Conservation (phyloP, 2,797 vertebrate genomes). For the Borostomias antarcticus region DNA sequence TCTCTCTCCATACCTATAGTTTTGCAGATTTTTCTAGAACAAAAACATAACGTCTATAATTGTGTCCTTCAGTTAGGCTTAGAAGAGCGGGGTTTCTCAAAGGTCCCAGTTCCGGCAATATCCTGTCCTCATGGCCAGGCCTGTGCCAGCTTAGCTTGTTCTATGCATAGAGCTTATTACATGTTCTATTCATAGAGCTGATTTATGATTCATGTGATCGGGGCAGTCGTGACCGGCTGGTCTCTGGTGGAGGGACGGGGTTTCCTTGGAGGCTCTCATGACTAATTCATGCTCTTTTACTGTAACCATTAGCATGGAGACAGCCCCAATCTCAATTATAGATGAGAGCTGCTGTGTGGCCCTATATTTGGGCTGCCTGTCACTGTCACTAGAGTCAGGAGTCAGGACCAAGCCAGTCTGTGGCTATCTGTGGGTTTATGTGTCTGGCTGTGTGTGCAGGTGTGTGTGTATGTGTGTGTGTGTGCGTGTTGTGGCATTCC, state of each 20-base stretch:
- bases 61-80: background rate
- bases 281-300: conserved; percentile 53
- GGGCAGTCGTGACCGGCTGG: background rate
- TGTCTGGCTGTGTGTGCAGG: background rate
- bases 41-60: background rate
- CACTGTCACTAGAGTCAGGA: conserved; percentile 13
- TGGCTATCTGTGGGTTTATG: background rate
- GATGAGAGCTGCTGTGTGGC: conserved; percentile 20
- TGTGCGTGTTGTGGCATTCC: background rate
- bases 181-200: background rate
- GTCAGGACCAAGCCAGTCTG: no score
- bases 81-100: background rate
- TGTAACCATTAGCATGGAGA: conserved; percentile 37
- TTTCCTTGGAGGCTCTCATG: conserved; percentile 39
- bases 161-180: background rate
- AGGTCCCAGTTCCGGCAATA: background rate
- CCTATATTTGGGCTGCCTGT: conserved; percentile 25
- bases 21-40: background rate
- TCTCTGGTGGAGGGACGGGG: conserved; percentile 36
- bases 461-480: background rate
- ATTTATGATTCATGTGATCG: background rate
- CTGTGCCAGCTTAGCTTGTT: background rate
- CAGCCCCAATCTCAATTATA: conserved; percentile 35
- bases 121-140: no score
- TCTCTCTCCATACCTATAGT: background rate